Evolutionary conservation across 2,113 vertebrate species (phyloP), one percentile per base, ranked within the genome.

Genomic region (Cephalopholis sonnerati): DNA sequence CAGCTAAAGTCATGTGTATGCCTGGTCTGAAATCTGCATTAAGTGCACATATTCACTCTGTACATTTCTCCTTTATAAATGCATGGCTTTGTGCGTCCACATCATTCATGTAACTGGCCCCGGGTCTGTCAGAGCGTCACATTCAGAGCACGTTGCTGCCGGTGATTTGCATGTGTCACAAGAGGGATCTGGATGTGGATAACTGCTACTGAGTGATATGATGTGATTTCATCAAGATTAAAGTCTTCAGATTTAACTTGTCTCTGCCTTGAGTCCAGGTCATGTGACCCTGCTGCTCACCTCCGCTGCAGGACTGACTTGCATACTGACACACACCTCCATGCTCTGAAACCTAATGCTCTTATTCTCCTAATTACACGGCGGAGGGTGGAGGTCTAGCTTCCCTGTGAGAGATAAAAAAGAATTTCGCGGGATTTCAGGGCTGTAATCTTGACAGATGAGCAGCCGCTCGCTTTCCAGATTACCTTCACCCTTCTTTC

Each of bases 361-460:
- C 71, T 72, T 59, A 67, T 57, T 84, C 62, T 22, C 48, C 6
- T 63, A 55, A 61, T 65, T 82, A 61, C 74, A 41, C 22, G 1
- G 68, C 44, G 17, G 39, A 29, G 54, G 71, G 62, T 65, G 74
- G 71, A 84, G 67, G 71, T 79, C 67, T 50, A 27, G 48, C 32
- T 63, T 29, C 3, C 16, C 75, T 12, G 15, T 17, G 3, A 11
- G 25, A 66, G 74, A 84, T 79, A 69, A 73, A 68, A 83, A 17
- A 27, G 59, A 68, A 66, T 70, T 82, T 44, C 8, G 11, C 41
- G 41, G 41, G 41, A 44, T 44, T 44, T 78, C 79, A n/a, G 32
- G 69, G 72, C 41, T 53, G 65, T 79, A 78, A 75, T 87, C 82
- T 83, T 82, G 75, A 87, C 75, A 53, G 83, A 86, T 77, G 83